A percentile compares a stretch with the other conserved stretches of the same genome.
Evolutionary conservation across 2,797 vertebrate species (phyloP).

Genomic region (Crenichthys baileyi): DNA sequence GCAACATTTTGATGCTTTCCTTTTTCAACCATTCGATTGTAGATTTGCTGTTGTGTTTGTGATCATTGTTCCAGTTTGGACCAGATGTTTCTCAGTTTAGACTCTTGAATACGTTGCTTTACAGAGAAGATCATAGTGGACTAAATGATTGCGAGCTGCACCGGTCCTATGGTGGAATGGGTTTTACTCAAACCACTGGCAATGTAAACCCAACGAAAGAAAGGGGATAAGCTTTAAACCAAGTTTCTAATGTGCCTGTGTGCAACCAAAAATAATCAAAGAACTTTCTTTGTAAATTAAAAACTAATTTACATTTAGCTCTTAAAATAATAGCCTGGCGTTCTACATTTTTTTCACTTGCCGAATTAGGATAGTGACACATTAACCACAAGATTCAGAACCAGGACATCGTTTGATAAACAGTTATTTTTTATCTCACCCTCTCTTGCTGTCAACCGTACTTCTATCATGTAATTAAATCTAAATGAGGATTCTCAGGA

Average conservation of each 20-base stretch:
- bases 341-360: neutral
- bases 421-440: conserved; percentile 19
- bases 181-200: neutral
- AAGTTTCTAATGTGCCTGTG: neutral
- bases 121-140: neutral
- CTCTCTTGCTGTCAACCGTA: conserved; percentile 23
- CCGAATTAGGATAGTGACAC: neutral
- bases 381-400: conserved; percentile 7
- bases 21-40: neutral
- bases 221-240: neutral
- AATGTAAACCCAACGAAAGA: neutral
- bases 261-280: neutral
- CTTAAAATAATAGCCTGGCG: neutral
- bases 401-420: conserved; percentile 18
- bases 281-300: neutral
- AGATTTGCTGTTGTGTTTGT: no score
- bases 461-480: conserved; percentile 67
- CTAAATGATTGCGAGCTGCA: neutral
- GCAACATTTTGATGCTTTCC: neutral
- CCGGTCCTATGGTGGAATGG: neutral
- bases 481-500: conserved; percentile 56
- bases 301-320: neutral
- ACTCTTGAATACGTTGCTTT: neutral
- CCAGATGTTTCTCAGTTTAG: neutral
- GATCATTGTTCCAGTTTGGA: neutral